Evolutionary conservation across 2,888 invertebrate genomes (phyloP), one percentile per base, ranked within the genome.

Genomic region (Philereme transversata): DNA sequence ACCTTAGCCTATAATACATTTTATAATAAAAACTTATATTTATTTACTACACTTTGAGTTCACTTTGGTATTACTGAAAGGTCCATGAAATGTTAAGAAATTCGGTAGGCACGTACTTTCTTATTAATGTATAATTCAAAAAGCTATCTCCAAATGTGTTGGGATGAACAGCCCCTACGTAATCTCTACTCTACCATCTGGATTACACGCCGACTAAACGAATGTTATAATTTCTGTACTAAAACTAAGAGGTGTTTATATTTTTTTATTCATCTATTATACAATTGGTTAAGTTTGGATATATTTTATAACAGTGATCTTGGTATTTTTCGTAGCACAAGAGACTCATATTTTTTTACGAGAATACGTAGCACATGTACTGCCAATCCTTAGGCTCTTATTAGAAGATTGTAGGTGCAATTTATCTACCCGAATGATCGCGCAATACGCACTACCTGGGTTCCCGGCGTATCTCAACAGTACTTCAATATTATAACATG

Each of bases 171-270:
- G 41, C 43, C 57, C 52, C 51, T 9, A 48, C 33, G 57, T 46
- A 34, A 55, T 50, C 40, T 50, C 40, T 38, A 38, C 10, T 36
- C 34, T 11, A 55, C 47, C 56, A 64, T 60, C 63, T 62, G 59
- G 59, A 55, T 53, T 43, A 61, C 50, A 60, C 60, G 44, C 48
- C 34, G 57, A 62, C 62, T 60, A 45, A 1, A n/a, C n/a, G n/a
- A 62, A 63, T 64, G 68, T 69, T 71, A 70, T 72, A 71, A 69
- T 72, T 67, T 69, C 66, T 67, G 62, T 68, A 66, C 52, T 62
- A 66, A 65, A 67, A 57, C 60, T 65, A 52, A 62, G 67, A 72
- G 65, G 50, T 71, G 68, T 70, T 68, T 67, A 65, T 70, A 63
- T 69, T 70, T 71, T 68, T 67, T 68, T 67, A 62, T 68, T 64